Evolutionary conservation across 2,113 vertebrate genomes (phyloP).

Genomic region (Dasypus novemcinctus): DNA sequence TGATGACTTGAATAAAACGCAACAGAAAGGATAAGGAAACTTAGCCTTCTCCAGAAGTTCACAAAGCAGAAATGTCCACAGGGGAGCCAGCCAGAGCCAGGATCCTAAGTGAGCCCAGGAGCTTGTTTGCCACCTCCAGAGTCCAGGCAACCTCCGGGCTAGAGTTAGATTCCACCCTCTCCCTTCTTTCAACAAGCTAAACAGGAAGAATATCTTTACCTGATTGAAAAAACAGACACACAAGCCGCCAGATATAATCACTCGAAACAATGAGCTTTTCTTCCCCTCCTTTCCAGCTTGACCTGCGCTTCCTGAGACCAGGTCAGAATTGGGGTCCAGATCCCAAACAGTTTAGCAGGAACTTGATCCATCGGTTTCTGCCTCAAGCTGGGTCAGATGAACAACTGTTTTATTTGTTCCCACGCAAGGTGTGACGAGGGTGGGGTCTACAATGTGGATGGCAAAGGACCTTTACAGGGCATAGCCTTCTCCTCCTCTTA

Average conservation of each 20-base stretch:
- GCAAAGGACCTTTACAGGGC: conserved; percentile 19
- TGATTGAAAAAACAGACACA: conserved; percentile 63
- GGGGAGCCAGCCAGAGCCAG: accelerated
- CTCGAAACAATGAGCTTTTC: conserved; percentile 37
- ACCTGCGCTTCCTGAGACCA: conserved; percentile 61
- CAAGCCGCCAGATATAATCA: conserved; percentile 3
- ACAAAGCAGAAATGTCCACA: background rate
- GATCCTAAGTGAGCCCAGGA: background rate
- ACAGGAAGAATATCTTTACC: conserved; percentile 76
- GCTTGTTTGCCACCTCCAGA: background rate
- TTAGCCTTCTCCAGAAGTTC: accelerated
- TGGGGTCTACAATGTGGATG: background rate
- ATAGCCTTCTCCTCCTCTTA: background rate
- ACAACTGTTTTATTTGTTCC: conserved; percentile 53
- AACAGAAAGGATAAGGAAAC: background rate
- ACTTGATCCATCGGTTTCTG: conserved; percentile 9
- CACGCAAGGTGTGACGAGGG: background rate
- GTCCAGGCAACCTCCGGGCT: background rate
- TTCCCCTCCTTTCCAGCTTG: conserved; percentile 57
- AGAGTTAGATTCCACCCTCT: background rate
- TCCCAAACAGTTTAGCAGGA: conserved; percentile 20
- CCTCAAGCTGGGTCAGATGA: background rate
- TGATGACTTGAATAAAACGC: accelerated
- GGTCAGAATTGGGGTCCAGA: background rate
- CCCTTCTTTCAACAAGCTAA: background rate